Base-by-base conservation (phyloP, 2,113 vertebrate species). In the Podocnemis expansa region DNA sequence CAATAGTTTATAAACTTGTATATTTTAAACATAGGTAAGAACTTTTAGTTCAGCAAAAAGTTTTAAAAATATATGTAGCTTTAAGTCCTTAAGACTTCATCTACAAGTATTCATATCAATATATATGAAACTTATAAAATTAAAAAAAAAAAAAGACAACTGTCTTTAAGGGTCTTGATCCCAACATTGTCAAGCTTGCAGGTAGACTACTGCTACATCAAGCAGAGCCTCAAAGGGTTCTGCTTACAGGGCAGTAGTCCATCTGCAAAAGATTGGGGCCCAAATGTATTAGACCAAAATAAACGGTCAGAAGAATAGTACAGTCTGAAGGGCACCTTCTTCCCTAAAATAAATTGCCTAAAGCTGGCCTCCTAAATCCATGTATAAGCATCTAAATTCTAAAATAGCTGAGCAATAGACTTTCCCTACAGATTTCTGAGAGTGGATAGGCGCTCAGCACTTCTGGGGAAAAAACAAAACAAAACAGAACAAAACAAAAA, bases 161-260 rank as follows among this genome's bases (percentile, higher is more conserved):
- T 34, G 12, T 38, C 87, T 76, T 52, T 51, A 83, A 78, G 91
- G 11, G 29, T 19, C 55, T 58, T 12, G 34, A 90, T 75, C 13
- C 70, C 81, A n/a, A 87, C 73, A 24, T 80, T 88, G 38, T 2
- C n/a, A 51, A 78, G 76, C n/a, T 67, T 2, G 13, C 49, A 60
- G 19, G 9, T 0, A 73, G 41, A 47, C 2, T 0, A 0, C 54
- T 60, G 34, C 8, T 67, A 34, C 17, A 67, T 16, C 63, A 67
- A n/a, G 63, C 63, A 21, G 34, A 67, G 63, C 34, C n/a, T 19
- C 19, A n/a, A 21, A 70, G 19, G 19, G 63, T 38, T 70, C 63
- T 70, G n/a, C n/a, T 38, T 70, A 70, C 19, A 70, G 63, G n/a
- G 8, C 19, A 70, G n/a, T 8, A 70, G 17, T 70, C 17, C n/a